A percentile compares a stretch with the other conserved stretches of the same genome.
Evolutionary conservation across 2,888 invertebrate genomes (phyloP).

Genomic region (Eristalis arbustorum): DNA sequence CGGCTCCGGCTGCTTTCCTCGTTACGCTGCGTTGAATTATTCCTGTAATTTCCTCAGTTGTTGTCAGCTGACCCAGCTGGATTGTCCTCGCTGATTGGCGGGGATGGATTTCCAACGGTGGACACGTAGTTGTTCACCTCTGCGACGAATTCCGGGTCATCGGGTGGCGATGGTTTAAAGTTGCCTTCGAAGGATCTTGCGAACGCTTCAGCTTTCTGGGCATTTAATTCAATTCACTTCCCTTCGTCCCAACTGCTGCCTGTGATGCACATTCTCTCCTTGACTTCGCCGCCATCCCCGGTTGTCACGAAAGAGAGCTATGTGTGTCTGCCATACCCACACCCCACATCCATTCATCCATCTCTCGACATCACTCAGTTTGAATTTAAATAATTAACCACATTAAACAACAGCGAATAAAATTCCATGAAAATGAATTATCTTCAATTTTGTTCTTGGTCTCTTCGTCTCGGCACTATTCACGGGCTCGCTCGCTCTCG

Average conservation of each 20-base stretch:
- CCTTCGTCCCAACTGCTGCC: not conserved
- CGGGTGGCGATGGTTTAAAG: no score
- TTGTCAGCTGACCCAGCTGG: no score
- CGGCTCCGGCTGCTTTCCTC: no score
- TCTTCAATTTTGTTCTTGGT: slow-evolving; percentile 64
- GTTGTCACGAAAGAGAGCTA: not conserved
- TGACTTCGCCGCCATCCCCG: not conserved
- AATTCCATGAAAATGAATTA: slow-evolving; percentile 68
- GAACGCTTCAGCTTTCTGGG: no score
- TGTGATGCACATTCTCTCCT: no score
- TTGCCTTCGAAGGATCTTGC: no score
- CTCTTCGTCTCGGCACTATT: not conserved
- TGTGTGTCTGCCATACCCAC: not conserved
- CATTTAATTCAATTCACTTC: not conserved
- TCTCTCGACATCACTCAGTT: slow-evolving; percentile 32
- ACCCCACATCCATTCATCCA: not conserved
- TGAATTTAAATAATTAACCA: slow-evolving; percentile 66
- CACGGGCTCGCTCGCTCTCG: not conserved
- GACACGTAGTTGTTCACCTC: no score
- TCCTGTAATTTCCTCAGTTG: no score
- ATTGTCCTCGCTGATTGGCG: no score
- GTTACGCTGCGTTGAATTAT: no score
- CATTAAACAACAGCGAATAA: slow-evolving; percentile 44
- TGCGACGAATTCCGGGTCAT: no score
- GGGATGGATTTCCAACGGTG: no score